Conservation (phyloP, 2,797 vertebrate genomes). For the Emydoidea blandingii region DNA sequence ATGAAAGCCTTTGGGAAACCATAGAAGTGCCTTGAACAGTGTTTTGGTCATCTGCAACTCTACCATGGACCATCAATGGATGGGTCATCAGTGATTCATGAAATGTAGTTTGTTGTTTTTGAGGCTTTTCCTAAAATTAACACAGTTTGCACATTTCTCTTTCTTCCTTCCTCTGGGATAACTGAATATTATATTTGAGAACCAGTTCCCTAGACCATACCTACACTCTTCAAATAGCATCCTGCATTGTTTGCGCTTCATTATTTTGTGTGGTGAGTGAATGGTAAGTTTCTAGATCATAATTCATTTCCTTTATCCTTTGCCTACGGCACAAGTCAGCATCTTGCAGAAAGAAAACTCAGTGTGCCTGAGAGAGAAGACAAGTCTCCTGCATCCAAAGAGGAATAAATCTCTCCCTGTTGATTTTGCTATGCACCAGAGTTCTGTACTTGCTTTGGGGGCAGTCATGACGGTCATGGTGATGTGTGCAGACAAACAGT, state of each 20-base stretch:
- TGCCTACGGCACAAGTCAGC: constrained; percentile 1
- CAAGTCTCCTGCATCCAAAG: constrained; percentile 12
- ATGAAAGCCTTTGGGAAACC: neutral
- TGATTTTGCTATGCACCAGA: constrained; percentile 15
- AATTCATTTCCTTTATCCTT: neutral
- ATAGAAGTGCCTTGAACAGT: neutral
- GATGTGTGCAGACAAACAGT: neutral
- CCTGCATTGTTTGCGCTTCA: neutral
- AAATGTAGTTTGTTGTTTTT: neutral
- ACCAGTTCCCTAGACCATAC: neutral
- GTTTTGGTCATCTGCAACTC: neutral
- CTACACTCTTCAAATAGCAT: neutral
- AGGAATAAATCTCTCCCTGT: constrained; percentile 11
- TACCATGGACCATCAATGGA: no score
- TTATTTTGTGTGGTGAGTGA: neutral
- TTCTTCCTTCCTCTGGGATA: neutral
- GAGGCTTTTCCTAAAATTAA: neutral
- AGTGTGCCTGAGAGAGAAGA: neutral
- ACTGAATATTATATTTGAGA: neutral
- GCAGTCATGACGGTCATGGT: neutral
- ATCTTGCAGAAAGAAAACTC: neutral
- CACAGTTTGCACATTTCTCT: neutral
- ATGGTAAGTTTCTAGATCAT: neutral
- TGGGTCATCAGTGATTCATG: neutral
- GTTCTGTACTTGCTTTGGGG: constrained; percentile 27